Base-by-base conservation (phyloP, 2,888 invertebrate species). In the Drosophila kambysellisi region DNA sequence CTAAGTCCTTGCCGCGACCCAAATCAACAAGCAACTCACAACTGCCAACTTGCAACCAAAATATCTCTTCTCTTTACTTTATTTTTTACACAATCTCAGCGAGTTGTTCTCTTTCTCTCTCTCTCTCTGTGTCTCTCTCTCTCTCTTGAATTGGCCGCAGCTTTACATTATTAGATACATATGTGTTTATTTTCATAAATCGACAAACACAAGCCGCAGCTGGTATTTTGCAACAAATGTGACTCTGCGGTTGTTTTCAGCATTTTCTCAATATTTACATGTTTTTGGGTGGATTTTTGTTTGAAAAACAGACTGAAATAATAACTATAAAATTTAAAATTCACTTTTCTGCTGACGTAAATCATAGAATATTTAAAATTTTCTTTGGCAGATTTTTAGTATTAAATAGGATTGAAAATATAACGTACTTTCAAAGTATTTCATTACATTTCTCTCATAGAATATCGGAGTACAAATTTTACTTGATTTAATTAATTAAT, bases 1-100 rank as follows among this genome's bases (percentile, higher is more conserved):
- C 80, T 80, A 87, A 85, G 85, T 88, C 84, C 84, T 81, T 70
- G 87, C 87, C 73, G 65, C 74, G 81, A 88, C 84, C 89, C 89
- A 88, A 83, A 85, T 86, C 89, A 85, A 78, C 75, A 81, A 43
- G 65, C 65, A 63, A 58, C 48, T 65, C 56, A 37, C 37, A 43
- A 48, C 51, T 25, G 46, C 65, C 63, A 63, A 54, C 57, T 70
- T 60, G 43, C 41, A 48, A 43, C 41, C 15, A 1, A 51, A 57
- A 58, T n/a, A 30, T 56, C 52, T 25, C 25, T 25, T 25, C 25
- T 25, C 25, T 25, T 2, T 8, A 20, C 7, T 46, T 15, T 25
- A 25, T 25, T 46, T 46, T 4, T 54, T n/a, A 30, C 30, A 30
- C 39, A 57, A 70, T 69, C 65, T 53, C 73, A 53, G 51, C 58